Base-by-base conservation (phyloP, 2,888 invertebrate species). In the Piscicola geometra region DNA sequence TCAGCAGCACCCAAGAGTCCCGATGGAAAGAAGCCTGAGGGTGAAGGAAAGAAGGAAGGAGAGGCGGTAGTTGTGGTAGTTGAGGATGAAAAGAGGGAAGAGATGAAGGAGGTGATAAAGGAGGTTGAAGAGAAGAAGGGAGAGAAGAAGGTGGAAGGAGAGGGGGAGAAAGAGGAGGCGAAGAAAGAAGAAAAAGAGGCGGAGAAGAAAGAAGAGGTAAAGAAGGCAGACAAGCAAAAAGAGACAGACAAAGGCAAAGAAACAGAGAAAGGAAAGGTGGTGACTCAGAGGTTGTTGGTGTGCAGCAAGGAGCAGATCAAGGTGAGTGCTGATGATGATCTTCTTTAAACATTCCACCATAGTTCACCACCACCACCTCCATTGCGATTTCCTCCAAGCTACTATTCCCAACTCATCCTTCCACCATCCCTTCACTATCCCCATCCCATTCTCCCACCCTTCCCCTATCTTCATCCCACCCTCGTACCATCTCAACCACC, bases 241-340 rank as follows among this genome's bases (percentile, higher is more conserved):
- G 83, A 83, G 28, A 89, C 90, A 28, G 89, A 91, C 0, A 90
- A 92, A 5, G 87, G 90, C 50, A 90, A 91, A 3, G 1, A 50
- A 21, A 15, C 52, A 33, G 75, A 50, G 47, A 32, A n/a, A 0
- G 92, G 92, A 82, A 88, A 89, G 81, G 88, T 89, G 71, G 90
- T 91, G 73, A 89, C 90, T 0, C 96, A 97, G 86, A 90, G 93
- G 81, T 93, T 97, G 64, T 89, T 97, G 77, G 95, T 98, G 83
- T 93, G 93, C 75, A 94, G 94, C n/a, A 97, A 98, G 87, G 97
- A 98, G 85, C 98, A 98, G 86, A 93, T 98, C 86, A 98, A 98
- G 88, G 92, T 89, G 79, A 77, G 80, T 69, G 1, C 56, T 41
- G 5, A 9, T 41, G 9, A 41, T 41, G 9, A 5, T 41, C 41